Base-by-base conservation (phyloP, 2,888 invertebrate species). In the Watsonalla binaria region DNA sequence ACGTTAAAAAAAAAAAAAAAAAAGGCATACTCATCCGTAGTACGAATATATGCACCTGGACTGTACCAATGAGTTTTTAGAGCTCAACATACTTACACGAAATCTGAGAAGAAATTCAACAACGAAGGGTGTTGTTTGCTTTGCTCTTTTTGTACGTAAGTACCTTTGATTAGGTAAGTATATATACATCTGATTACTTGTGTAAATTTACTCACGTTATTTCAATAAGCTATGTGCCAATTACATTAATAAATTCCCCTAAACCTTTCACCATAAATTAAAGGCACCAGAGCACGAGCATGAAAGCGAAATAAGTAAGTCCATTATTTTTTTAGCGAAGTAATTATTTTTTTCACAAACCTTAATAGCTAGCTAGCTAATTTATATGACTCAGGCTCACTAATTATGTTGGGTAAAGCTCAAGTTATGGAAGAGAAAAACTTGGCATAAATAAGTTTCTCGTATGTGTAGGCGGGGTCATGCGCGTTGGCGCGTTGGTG, bases 401-500 rank as follows among this genome's bases (percentile, higher is more conserved):
- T 65, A 73, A 72, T 72, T 62, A 65, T 54, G 71, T 60, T 56
- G 54, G 54, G 57, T 57, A 60, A 54, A 53, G 55, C 57, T 58
- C 60, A 68, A 68, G 56, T 45, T 52, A 54, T 57, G 56, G 61
- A 65, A 64, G 55, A 55, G 53, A 61, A 68, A 70, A 68, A 66
- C 62, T 68, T 66, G 50, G 61, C 57, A 65, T 71, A 73, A 42
- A 71, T 75, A 75, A 74, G 70, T 76, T 74, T 65, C 61, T 70
- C 65, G 63, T 71, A 72, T 70, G 70, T 60, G 67, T 61, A 74
- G 68, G 77, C 78, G 65, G 72, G 80, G 79, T 72, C 80, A 82
- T 78, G 80, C 74, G 64, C 66, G 72, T 61, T 60, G 58, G 70
- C 81, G 79, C 82, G 80, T 68, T 68, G 77, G 73, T 80, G 87